Percentiles rank a stretch among this genome's conserved stretches.
Conservation (phyloP, 1,140 invertebrate genomes). For the Nixonia krombeini region DNA sequence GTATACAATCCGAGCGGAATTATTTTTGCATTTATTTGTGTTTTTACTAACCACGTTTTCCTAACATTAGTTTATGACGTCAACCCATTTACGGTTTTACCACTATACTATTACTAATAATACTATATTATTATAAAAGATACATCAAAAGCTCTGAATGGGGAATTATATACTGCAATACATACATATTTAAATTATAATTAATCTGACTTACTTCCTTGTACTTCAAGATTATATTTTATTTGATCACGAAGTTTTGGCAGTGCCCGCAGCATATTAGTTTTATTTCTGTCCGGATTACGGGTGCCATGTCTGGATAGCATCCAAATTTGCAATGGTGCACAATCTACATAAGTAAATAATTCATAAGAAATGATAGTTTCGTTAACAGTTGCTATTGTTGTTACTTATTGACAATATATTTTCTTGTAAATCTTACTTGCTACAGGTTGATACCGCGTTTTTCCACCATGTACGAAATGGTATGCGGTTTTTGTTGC, state of each 20-base stretch:
- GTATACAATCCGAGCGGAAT: too few species aligned
- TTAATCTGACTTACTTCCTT: constrained; percentile 44
- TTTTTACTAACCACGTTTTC: not conserved
- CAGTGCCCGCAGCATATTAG: constrained; percentile 48
- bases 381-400: not conserved
- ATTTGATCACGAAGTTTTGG: constrained; percentile 54
- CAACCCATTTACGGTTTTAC: too few species aligned
- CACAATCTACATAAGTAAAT: constrained; percentile 34
- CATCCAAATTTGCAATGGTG: constrained; percentile 61
- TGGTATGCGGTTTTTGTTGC: constrained; percentile 71
- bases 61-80: too few species aligned
- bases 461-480: constrained; percentile 61
- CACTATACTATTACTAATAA: too few species aligned
- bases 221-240: constrained; percentile 48
- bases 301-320: constrained; percentile 63
- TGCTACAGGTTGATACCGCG: constrained; percentile 56
- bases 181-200: too few species aligned
- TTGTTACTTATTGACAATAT: too few species aligned
- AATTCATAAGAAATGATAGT: too few species aligned
- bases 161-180: too few species aligned
- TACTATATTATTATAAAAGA: too few species aligned
- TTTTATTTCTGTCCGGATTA: constrained; percentile 46
- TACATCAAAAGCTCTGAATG: too few species aligned
- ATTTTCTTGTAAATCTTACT: constrained; percentile 60
- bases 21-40: too few species aligned